Base-by-base conservation (phyloP, 2,888 invertebrate genomes). In the Drosophila tripunctata region DNA sequence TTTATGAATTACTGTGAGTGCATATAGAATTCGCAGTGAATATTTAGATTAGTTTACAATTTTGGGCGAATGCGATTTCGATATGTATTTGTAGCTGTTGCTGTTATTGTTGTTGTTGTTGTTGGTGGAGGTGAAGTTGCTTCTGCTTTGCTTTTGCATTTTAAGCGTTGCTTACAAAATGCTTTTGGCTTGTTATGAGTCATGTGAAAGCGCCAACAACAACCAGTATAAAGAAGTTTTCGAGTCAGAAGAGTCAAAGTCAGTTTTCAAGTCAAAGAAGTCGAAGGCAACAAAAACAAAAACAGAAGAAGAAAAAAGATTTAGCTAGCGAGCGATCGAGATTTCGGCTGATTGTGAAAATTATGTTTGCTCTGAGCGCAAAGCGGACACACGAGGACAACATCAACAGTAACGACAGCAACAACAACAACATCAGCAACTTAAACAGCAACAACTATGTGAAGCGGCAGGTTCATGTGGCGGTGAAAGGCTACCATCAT, bases 401-500 rank as follows among this genome's bases (percentile, higher is more conserved):
- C 58, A 74, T 38, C 57, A 58, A 38, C 38, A 55, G 6, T 43
- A 65, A 40, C 36, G 31, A 40, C 15, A 38, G 15, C 30, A 40
- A 35, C 22, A 10, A 4, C 27, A 27, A 68, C 64, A 71, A 60
- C 56, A 65, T 67, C 66, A 69, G 61, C 58, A 73, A 44, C 56
- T 55, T 33, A 36, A 41, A 41, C 14, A 40, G 15, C 31, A 41
- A 40, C 21, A 14, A 19, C 57, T 56, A 66, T 54, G 56, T 66
- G 8, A 62, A 51, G 73, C 72, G 67, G 80, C 87, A 82, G 82
- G 82, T 87, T 82, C 82, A 87, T 85, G 74, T 71, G 82, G 73
- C 84, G 87, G 83, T 87, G 87, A 83, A 85, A 83, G 83, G 87
- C 87, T 85, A 72, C 83, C 81, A 84, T 87, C 87, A 84, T 82